phyloP scores from a whole-genome alignment of 2,888 invertebrate genomes.

The Orthosia gothica region DNA sequence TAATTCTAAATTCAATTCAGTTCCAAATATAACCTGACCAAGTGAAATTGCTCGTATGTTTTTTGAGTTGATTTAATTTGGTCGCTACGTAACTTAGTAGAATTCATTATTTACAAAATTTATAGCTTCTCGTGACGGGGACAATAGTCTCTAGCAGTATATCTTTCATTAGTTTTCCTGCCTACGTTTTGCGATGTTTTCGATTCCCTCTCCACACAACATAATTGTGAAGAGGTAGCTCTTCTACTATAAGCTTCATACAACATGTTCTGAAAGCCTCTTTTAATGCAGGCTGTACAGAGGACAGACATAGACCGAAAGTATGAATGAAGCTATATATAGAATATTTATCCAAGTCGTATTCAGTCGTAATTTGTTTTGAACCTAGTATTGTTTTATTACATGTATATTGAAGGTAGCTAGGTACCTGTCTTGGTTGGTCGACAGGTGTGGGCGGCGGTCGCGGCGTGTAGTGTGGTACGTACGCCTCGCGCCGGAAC shows the following conservation, averaged over 20 bases:
- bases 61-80: too few species aligned
- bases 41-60: too few species aligned
- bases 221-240: not conserved
- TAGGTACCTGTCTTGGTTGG: slow-evolving; percentile 83
- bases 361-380: not conserved
- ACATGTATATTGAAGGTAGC: not conserved
- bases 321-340: not conserved
- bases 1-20: too few species aligned
- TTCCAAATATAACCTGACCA: too few species aligned
- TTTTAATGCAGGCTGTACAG: not conserved
- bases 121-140: too few species aligned
- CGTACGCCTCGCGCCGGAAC: slow-evolving; percentile 83
- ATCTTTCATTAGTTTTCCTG: not conserved
- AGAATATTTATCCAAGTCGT: not conserved
- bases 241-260: not conserved
- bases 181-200: not conserved
- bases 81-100: too few species aligned
- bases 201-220: not conserved
- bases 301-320: not conserved
- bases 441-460: slow-evolving; percentile 82
- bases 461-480: slow-evolving; percentile 82
- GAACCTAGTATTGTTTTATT: too few species aligned
- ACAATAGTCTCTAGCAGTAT: too few species aligned
- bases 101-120: too few species aligned
- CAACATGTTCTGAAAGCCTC: not conserved